Evolutionary conservation across 2,888 invertebrate species (phyloP), one percentile per base, ranked within the genome.

Genomic region (Iphiclides podalirius): DNA sequence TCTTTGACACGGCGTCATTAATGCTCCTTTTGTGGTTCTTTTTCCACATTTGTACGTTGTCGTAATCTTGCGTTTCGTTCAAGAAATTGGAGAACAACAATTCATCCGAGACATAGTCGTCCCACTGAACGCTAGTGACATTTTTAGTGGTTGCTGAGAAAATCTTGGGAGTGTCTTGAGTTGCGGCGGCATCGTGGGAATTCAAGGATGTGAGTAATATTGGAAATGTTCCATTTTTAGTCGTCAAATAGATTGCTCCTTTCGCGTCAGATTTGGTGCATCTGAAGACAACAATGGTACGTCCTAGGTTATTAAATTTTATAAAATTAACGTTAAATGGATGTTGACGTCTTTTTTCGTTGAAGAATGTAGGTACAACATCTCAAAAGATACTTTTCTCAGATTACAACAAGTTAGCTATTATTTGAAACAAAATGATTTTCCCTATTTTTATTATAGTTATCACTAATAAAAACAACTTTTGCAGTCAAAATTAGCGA

Each of bases 1-100:
- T 96, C 66, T 92, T 93, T 47, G 95, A 95, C 9, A 96, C 91
- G 23, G 93, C 91, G 61, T 94, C 94, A 59, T 92, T 93, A 16
- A 92, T 88, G 48, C 91, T 91, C 47, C 92, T 83, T 62, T 86
- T 85, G 16, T 61, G 58, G 51, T 70, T 75, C 66, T 66, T 66
- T 72, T 75, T 83, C 69, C 76, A 75, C 31, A 69, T 52, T 41
- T 67, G 70, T 13, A 54, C 57, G 9, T 63, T 56, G 14, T 69
- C 70, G 7, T 64, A 48, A 36, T 75, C 75, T 53, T 74, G 77
- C n/a, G 79, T 76, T 44, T 68, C 72, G 59, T 87, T 87, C 6
- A 76, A 63, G 55, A 84, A 67, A 74, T 76, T 79, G 38, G 83
- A 74, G 57, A 80, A 69, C 43, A 83, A 49, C 55, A 81, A 65